phyloP scores from a whole-genome alignment of 2,113 vertebrate genomes.

The Eptesicus fuscus region DNA sequence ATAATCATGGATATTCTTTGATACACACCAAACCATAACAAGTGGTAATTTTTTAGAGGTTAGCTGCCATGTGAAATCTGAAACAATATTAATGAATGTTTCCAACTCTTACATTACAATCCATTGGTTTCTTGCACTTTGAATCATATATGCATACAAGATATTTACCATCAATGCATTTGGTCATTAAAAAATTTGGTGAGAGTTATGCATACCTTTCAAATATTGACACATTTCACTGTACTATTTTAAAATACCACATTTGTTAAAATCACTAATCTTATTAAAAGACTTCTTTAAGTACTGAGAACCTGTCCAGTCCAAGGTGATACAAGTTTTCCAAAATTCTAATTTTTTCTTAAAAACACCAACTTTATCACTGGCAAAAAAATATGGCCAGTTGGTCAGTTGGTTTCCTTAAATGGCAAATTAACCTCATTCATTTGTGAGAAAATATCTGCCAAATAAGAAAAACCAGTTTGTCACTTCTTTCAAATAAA shows the following conservation, averaged over 20 bases:
- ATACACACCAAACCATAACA: not conserved
- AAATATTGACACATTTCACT: not conserved
- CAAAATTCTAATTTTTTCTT: not conserved
- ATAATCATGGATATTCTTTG: not conserved
- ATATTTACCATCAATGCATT: not conserved
- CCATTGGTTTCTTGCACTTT: not conserved
- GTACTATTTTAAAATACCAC: not conserved
- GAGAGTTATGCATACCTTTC: not conserved
- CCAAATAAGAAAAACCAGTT: not conserved
- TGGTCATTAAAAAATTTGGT: not conserved
- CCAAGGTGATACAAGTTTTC: not conserved
- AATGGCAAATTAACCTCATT: not conserved
- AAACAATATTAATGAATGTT: not conserved
- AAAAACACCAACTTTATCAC: constrained; percentile 4
- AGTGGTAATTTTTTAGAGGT: not conserved
- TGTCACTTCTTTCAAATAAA: not conserved
- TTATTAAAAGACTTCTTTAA: not conserved
- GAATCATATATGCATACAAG: not conserved
- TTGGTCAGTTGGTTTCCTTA: not conserved
- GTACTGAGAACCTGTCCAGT: not conserved
- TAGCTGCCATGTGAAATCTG: not conserved
- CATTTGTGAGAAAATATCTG: not conserved
- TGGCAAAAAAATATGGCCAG: not conserved
- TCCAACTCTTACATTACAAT: not conserved
- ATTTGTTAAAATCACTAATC: not conserved